Evolutionary conservation across 2,113 vertebrate species (phyloP), one percentile per base, ranked within the genome.

Genomic region (Caloenas nicobarica): DNA sequence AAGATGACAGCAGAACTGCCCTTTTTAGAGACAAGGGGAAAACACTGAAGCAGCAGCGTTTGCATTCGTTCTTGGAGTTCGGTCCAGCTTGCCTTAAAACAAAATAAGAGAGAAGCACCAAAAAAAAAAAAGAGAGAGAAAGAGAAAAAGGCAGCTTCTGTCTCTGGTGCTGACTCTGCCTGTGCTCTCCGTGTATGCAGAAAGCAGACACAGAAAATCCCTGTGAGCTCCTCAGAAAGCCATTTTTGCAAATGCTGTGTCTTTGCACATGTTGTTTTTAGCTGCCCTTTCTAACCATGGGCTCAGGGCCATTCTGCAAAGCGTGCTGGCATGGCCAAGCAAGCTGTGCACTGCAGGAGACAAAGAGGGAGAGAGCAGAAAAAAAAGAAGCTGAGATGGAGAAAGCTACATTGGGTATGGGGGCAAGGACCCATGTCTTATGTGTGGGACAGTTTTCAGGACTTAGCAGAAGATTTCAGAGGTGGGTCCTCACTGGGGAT

Each of bases 81-180:
- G 66, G 46, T 38, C 34, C 57, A 60, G 38, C 62, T 83, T 4
- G 22, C 46, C 46, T 61, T 72, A 60, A 79, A 91, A 29, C 73
- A 91, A 86, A 93, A 91, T 81, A 57, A 56, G 38, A 56, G 21
- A 54, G 38, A 18, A 74, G 48, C 56, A 46, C 11, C 33, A 7
- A 62, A 11, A 44, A n/a, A 54, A n/a, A 26, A 31, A 64, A n/a
- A n/a, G n/a, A n/a, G n/a, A 34, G 13, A 53, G 31, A 38, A 28
- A 29, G 26, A 19, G 34, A 70, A 84, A 91, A 81, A 60, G 5
- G 68, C 77, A 79, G 85, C 46, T 89, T 94, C 89, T 93, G 92
- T 95, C 94, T 95, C 86, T 95, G 94, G 94, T 94, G 94, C 94
- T 95, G 94, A 95, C 92, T 94, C 44, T 79, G 71, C 61, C 68